Conservation (phyloP, 2,888 invertebrate species). For the Apamea anceps region DNA sequence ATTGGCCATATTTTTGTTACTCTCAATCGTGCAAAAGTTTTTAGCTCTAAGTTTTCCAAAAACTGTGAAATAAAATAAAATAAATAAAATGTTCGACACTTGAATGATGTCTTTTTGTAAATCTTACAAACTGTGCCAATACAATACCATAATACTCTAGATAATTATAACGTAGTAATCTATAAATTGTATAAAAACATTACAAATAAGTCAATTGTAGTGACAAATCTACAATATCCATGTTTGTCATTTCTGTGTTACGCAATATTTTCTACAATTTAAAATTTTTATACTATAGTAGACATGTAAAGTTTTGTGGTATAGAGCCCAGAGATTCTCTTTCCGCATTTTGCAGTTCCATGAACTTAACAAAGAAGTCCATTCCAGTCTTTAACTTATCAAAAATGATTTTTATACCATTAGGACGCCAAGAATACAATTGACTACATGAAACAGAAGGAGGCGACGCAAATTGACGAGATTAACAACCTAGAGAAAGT, state of each 20-base stretch:
- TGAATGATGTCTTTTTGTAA: too few relatives aligned
- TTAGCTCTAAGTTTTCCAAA: too few relatives aligned
- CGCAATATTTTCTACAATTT: too few relatives aligned
- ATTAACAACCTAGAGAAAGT: constrained; percentile 35
- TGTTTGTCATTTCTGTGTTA: not conserved
- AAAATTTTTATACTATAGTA: too few relatives aligned
- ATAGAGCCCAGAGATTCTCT: not conserved
- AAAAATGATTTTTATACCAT: not conserved
- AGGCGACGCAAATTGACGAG: constrained; percentile 3
- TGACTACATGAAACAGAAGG: constrained; percentile 28
- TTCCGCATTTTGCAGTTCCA: not conserved
- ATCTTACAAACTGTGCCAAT: too few relatives aligned
- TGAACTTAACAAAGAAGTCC: not conserved
- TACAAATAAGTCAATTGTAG: not conserved
- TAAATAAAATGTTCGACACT: too few relatives aligned
- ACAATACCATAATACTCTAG: too few relatives aligned
- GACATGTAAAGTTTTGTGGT: too few relatives aligned
- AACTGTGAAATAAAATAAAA: too few relatives aligned
- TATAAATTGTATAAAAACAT: not conserved
- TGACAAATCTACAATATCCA: not conserved
- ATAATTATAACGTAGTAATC: too few relatives aligned
- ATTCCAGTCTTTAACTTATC: not conserved
- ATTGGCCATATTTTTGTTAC: too few relatives aligned
- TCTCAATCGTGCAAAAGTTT: too few relatives aligned
- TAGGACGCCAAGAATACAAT: constrained; percentile 36